A percentile compares a stretch with the other conserved stretches of the same genome.
Conservation (phyloP, 2,797 vertebrate genomes). For the Leptatherina wallacei region DNA sequence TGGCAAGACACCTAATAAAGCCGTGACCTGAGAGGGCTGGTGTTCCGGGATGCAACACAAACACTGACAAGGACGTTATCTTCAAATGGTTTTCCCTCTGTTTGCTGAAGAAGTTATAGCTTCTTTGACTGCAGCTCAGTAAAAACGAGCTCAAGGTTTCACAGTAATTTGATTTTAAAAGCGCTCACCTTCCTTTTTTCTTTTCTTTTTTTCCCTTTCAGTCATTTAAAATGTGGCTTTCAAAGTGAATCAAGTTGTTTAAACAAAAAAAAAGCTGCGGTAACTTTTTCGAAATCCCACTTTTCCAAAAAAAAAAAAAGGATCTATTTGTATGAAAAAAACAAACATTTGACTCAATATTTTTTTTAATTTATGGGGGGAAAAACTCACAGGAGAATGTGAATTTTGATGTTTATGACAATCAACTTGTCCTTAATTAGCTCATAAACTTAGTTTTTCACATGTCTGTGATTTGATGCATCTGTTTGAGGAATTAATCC, state of each 20-base stretch:
- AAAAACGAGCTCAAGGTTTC: slow-evolving; percentile 3
- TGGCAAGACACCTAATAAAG: slow-evolving; percentile 13
- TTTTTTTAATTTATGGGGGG: too few species aligned
- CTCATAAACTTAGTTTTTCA: neutral
- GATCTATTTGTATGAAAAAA: neutral
- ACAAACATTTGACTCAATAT: too few species aligned
- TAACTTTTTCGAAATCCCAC: neutral
- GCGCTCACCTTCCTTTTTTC: neutral
- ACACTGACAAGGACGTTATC: neutral
- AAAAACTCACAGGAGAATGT: neutral
- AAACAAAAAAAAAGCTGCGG: neutral
- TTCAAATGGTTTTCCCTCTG: neutral
- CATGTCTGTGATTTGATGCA: neutral
- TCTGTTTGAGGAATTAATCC: slow-evolving; percentile 27
- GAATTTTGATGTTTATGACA: neutral
- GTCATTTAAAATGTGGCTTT: neutral
- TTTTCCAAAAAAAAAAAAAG: neutral
- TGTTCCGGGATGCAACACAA: neutral
- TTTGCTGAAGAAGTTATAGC: neutral
- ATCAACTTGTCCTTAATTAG: neutral
- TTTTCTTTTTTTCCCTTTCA: neutral
- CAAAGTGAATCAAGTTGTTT: neutral
- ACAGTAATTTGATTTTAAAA: neutral
- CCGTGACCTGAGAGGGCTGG: neutral
- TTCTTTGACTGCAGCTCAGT: neutral